phyloP scores from a whole-genome alignment of 2,113 vertebrate genomes.

The Gopherus evgoodei region DNA sequence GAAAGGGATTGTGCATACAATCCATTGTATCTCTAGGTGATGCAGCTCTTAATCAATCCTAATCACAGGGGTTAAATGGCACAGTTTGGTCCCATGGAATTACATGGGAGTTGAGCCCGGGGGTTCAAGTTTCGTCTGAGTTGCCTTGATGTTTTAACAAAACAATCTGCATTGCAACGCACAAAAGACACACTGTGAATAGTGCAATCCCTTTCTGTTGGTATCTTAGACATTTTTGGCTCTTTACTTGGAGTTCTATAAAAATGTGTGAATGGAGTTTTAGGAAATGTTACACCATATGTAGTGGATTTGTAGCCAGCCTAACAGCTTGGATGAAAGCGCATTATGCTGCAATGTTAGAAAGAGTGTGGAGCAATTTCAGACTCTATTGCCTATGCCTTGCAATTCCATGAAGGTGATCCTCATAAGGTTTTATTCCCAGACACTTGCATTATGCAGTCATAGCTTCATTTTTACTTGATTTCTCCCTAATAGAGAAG shows the following conservation, averaged over 20 bases:
- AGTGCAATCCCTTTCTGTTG: neutral
- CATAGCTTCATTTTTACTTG: slow-evolving; percentile 1
- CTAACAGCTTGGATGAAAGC: neutral
- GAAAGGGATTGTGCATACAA: neutral
- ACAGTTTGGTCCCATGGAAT: neutral
- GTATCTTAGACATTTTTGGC: neutral
- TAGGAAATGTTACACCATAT: neutral
- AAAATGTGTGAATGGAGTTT: neutral
- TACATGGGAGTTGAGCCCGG: neutral
- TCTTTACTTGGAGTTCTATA: neutral
- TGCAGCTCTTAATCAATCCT: neutral
- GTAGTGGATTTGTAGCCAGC: neutral
- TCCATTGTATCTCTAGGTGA: neutral
- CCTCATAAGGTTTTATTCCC: slow-evolving; percentile 15
- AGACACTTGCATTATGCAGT: neutral
- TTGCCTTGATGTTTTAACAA: neutral
- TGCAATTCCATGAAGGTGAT: slow-evolving; percentile 37
- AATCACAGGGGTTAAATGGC: neutral
- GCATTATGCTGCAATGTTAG: neutral
- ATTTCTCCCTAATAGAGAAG: slow-evolving; percentile 4
- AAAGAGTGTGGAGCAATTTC: neutral
- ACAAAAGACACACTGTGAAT: neutral
- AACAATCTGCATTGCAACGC: neutral
- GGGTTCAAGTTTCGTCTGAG: neutral
- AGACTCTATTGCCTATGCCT: neutral